Conservation (phyloP, 2,888 invertebrate species). For the Augiades crinisus region DNA sequence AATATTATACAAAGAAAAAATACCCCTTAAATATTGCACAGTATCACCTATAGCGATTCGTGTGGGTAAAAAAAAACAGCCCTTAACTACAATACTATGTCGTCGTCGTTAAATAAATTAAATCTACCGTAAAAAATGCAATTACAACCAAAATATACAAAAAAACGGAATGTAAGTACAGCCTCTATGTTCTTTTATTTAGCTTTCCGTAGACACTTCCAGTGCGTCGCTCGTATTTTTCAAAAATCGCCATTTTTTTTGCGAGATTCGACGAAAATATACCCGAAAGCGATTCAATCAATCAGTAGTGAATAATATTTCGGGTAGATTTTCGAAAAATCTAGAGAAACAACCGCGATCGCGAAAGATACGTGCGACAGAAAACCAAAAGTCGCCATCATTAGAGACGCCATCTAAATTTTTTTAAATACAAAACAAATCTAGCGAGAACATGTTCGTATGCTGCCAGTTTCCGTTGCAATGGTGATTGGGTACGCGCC, state of each 20-base stretch:
- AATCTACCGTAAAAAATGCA: conserved; percentile 44
- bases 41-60: conserved; percentile 50
- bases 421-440: conserved; percentile 12
- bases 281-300: not conserved
- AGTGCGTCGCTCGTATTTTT: conserved; percentile 4
- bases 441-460: conserved; percentile 8
- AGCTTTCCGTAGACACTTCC: conserved; percentile 17
- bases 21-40: conserved; percentile 52
- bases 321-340: conserved; percentile 4
- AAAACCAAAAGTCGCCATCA: not conserved
- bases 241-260: not conserved
- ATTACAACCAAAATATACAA: conserved; percentile 54
- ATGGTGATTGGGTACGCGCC: not conserved
- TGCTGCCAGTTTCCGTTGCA: conserved; percentile 8
- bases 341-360: not conserved
- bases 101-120: conserved; percentile 34
- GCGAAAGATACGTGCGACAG: conserved; percentile 8
- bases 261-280: conserved; percentile 3
- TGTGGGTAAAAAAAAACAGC: conserved; percentile 62
- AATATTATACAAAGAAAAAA: conserved; percentile 48
- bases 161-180: conserved; percentile 61
- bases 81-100: conserved; percentile 61
- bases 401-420: conserved; percentile 11
- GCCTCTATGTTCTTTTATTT: conserved; percentile 38
- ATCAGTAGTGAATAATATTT: not conserved